Base-by-base conservation (phyloP, 2,113 vertebrate genomes). In the Istiophorus platypterus region DNA sequence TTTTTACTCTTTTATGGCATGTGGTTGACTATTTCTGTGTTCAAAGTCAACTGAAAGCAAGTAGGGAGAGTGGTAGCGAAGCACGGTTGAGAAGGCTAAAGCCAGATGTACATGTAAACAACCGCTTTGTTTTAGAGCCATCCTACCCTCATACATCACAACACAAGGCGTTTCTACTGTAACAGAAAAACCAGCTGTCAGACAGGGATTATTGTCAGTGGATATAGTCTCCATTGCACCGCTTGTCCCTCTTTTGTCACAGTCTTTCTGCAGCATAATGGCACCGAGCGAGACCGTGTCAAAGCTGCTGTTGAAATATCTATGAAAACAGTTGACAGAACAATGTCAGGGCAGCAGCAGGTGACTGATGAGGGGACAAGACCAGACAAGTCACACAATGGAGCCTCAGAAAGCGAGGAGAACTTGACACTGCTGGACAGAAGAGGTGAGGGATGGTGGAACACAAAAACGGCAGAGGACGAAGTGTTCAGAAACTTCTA, bases 221-320 rank as follows among this genome's bases (percentile, higher is more conserved):
- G 65, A 69, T 67, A 27, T n/a, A 39, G 78, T 64, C 41, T 15
- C 74, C 68, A 17, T 57, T 26, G 71, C 13, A 7, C 20, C 5
- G 26, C 74, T 82, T 80, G 78, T 62, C 62, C 62, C 51, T 65
- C 26, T 66, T 88, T 72, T 84, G 84, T 88, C 78, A 54, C 79
- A 41, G 45, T 39, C 42, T 89, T 80, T 87, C 63, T 73, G 74
- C 63, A 52, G 49, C 74, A 82, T 86, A 93, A 89, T 78, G 66
- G 51, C 67, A 54, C 64, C 4, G 18, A 82, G 76, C 74, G 70
- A 81, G 78, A 68, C 75, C 5, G 39, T 54, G 82, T 85, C 78
- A 85, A 81, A 84, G 87, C 75, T 45, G 17, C 77, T 51, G 76
- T 78, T 94, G 76, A 94, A 92, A 92, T 92, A 94, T 93, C 89